Percentiles rank a stretch among this genome's conserved stretches.
Evolutionary conservation across 2,797 vertebrate genomes (phyloP).

Genomic region (Zalophus californianus): DNA sequence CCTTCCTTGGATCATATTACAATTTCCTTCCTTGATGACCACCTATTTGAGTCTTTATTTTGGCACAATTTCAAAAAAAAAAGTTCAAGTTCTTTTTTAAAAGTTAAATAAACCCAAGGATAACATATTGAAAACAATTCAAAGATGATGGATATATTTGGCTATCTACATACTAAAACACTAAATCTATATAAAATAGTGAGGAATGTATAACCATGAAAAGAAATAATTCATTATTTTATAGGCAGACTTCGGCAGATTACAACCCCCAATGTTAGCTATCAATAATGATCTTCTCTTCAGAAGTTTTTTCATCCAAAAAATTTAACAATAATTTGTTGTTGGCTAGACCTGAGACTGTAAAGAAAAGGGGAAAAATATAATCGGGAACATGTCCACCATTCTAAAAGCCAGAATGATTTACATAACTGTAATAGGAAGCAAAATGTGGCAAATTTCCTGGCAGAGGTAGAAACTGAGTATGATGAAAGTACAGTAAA

Average conservation of each 20-base stretch:
- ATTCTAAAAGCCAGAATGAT: background rate
- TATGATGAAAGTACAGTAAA: background rate
- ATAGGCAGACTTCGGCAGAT: background rate
- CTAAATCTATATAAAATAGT: background rate
- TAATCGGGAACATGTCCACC: background rate
- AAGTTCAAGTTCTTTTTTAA: background rate
- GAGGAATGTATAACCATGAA: background rate
- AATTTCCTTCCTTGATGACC: background rate
- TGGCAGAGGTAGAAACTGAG: background rate
- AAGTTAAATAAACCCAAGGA: background rate
- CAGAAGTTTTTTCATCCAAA: background rate
- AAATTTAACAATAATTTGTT: constrained; percentile 6
- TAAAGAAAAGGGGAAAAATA: background rate
- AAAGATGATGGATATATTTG: background rate
- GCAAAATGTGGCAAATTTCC: background rate
- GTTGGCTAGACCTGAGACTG: background rate
- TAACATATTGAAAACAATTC: background rate
- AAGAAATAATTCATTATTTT: constrained; percentile 1
- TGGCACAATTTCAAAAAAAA: background rate
- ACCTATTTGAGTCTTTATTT: background rate
- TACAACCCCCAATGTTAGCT: background rate
- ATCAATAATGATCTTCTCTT: background rate
- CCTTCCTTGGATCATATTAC: background rate
- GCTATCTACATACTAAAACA: background rate
- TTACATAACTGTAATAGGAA: background rate